A percentile compares a stretch with the other conserved stretches of the same genome.
These are phyloP conservation scores for Lindbergichthys nudifrons DNA, from an alignment of 2,797 vertebrate genomes.

Conservation along the genomic window DNA sequence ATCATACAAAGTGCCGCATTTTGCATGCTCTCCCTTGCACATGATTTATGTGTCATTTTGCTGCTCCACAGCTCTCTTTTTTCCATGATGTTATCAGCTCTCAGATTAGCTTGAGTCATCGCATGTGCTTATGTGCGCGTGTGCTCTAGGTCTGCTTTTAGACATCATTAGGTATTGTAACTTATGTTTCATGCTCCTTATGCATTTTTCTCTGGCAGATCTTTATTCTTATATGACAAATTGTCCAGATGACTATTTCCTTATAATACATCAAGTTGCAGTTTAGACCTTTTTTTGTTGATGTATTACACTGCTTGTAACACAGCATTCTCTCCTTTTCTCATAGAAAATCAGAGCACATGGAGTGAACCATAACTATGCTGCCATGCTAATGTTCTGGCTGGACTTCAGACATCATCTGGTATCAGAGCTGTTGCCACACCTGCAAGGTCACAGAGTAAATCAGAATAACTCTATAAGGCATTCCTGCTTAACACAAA, in stretches of 20 bases:
- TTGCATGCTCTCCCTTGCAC: slow-evolving; percentile 51
- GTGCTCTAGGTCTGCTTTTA: slow-evolving; percentile 38
- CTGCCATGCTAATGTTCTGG: slow-evolving; percentile 1
- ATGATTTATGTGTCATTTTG: slow-evolving; percentile 81
- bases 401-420: slow-evolving; percentile 28
- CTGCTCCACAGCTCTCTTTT: slow-evolving; percentile 51
- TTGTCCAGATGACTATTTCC: slow-evolving; percentile 20
- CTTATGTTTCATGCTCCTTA: slow-evolving; percentile 23
- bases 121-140: slow-evolving; percentile 6
- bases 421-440: slow-evolving; percentile 31
- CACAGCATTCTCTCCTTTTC: slow-evolving; percentile 6
- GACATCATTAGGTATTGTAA: slow-evolving; percentile 27
- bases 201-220: slow-evolving; percentile 15
- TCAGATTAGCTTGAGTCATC: slow-evolving; percentile 71
- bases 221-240: slow-evolving; percentile 46
- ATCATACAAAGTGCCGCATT: slow-evolving; percentile 64
- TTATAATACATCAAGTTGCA: slow-evolving; percentile 38
- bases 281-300: slow-evolving; percentile 14
- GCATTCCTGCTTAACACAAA: slow-evolving; percentile 24
- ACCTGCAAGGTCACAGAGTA: slow-evolving; percentile 55
- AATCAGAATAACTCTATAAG: slow-evolving; percentile 40
- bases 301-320: slow-evolving; percentile 18
- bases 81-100: slow-evolving; percentile 75
- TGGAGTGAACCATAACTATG: not conserved
- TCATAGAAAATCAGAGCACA: slow-evolving; percentile 14